Percentiles rank a stretch among this genome's conserved stretches.
Evolutionary conservation across 2,113 vertebrate genomes (phyloP).

Genomic region (Oreotrochilus melanogaster): DNA sequence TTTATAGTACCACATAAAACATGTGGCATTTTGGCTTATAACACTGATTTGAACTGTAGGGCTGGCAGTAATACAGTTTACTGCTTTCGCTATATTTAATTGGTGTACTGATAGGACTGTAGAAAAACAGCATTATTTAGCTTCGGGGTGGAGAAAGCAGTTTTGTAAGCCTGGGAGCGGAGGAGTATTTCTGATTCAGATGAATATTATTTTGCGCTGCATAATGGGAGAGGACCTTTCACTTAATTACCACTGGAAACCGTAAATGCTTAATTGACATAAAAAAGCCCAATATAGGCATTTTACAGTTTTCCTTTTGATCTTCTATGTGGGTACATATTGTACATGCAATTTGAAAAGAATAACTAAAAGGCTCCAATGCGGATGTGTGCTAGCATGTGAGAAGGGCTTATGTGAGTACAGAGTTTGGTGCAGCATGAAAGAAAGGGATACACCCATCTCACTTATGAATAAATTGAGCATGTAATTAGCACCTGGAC

Average conservation of each 20-base stretch:
- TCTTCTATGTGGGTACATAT: slow-evolving; percentile 52
- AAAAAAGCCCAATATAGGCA: slow-evolving; percentile 44
- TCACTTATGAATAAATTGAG: slow-evolving; percentile 65
- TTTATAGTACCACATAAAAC: slow-evolving; percentile 38
- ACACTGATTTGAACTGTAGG: neutral
- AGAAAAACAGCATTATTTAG: neutral
- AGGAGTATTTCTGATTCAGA: slow-evolving; percentile 12
- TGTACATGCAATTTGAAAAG: slow-evolving; percentile 38
- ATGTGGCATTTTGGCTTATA: slow-evolving; percentile 34
- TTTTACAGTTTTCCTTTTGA: slow-evolving; percentile 67
- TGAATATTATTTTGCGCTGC: neutral
- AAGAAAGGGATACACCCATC: slow-evolving; percentile 41
- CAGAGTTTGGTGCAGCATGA: slow-evolving; percentile 17
- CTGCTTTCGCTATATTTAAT: neutral
- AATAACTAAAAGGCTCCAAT: slow-evolving; percentile 7
- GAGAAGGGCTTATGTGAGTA: slow-evolving; percentile 16
- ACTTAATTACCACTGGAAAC: slow-evolving; percentile 18
- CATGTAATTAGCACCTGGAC: slow-evolving; percentile 71
- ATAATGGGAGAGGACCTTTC: slow-evolving; percentile 38
- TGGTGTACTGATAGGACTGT: neutral
- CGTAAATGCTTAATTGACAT: slow-evolving; percentile 49
- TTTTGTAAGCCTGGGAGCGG: neutral
- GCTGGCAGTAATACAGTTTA: slow-evolving; percentile 4
- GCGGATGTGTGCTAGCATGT: slow-evolving; percentile 33
- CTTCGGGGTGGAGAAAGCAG: neutral